Percentiles rank a stretch among this genome's conserved stretches.
Conservation (phyloP, 2,113 vertebrate species). For the Cephalopholis sonnerati region DNA sequence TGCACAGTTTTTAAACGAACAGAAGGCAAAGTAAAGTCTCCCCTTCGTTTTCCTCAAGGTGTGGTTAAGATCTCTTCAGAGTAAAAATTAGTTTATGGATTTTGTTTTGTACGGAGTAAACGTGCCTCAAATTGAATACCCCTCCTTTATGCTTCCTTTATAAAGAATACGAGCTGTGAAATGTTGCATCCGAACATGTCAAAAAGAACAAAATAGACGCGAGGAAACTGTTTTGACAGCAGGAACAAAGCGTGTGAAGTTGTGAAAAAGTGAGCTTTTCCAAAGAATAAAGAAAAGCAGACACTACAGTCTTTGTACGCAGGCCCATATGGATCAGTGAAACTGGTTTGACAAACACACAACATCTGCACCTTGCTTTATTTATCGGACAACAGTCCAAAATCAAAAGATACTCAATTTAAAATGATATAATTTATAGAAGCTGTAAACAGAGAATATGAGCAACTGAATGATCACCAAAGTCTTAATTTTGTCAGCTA, state of each 20-base stretch:
- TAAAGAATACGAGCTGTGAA: slow-evolving; percentile 10
- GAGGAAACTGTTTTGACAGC: slow-evolving; percentile 38
- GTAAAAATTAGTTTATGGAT: slow-evolving; percentile 4
- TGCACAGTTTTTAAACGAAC: slow-evolving; percentile 51
- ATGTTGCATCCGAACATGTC: slow-evolving; percentile 34
- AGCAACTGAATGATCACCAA: neutral
- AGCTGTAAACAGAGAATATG: too few relatives aligned
- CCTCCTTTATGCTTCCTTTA: neutral
- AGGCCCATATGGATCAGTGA: neutral
- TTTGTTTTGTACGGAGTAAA: neutral
- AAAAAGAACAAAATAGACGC: slow-evolving; percentile 13
- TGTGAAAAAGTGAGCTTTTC: slow-evolving; percentile 8
- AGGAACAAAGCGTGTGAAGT: slow-evolving; percentile 23
- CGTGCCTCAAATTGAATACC: slow-evolving; percentile 15
- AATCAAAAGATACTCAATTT: neutral
- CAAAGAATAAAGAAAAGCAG: slow-evolving; percentile 14
- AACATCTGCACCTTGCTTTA: neutral
- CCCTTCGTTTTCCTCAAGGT: slow-evolving; percentile 15
- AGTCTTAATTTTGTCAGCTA: neutral
- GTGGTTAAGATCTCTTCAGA: slow-evolving; percentile 2
- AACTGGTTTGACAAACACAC: neutral
- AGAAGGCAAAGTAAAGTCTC: slow-evolving; percentile 10
- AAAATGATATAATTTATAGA: neutral
- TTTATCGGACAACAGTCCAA: neutral
- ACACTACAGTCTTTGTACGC: neutral